Conservation (phyloP, 2,888 invertebrate species). For the Rotaria macrura region DNA sequence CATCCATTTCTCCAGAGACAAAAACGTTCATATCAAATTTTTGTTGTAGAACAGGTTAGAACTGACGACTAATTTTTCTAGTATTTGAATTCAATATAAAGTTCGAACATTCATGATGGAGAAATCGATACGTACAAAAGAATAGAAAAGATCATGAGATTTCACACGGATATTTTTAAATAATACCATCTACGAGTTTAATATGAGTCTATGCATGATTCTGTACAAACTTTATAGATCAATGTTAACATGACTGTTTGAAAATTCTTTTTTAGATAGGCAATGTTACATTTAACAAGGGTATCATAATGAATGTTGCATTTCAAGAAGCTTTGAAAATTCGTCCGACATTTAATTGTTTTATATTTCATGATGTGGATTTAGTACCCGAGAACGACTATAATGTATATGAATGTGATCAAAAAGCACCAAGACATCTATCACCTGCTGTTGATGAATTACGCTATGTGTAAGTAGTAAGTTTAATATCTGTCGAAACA, state of each 20-base stretch:
- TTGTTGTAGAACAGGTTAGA: constrained; percentile 53
- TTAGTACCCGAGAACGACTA: constrained; percentile 32
- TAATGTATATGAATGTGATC: constrained; percentile 30
- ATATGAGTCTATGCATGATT: too few relatives aligned
- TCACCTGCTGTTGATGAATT: constrained; percentile 32
- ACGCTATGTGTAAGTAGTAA: constrained; percentile 23
- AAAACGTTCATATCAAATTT: constrained; percentile 52
- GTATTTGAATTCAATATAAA: too few relatives aligned
- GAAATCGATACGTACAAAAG: too few relatives aligned
- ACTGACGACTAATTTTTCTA: too few relatives aligned
- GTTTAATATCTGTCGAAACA: background rate
- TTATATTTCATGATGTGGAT: constrained; percentile 34
- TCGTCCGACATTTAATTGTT: constrained; percentile 53
- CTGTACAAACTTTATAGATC: too few relatives aligned
- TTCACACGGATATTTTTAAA: too few relatives aligned
- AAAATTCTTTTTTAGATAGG: constrained; percentile 56
- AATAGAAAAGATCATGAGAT: too few relatives aligned
- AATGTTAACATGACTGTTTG: too few relatives aligned
- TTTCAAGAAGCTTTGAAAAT: constrained; percentile 76
- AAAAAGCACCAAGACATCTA: constrained; percentile 26
- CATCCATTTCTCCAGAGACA: constrained; percentile 54
- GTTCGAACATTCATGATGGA: too few relatives aligned
- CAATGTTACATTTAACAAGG: constrained; percentile 73
- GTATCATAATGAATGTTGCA: constrained; percentile 91
- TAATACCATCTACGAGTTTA: too few relatives aligned